Percentiles rank a stretch among this genome's conserved stretches.
These are phyloP conservation scores for Machimus rusticus DNA, from an alignment of 2,888 invertebrate genomes.

Conservation along the genomic window DNA sequence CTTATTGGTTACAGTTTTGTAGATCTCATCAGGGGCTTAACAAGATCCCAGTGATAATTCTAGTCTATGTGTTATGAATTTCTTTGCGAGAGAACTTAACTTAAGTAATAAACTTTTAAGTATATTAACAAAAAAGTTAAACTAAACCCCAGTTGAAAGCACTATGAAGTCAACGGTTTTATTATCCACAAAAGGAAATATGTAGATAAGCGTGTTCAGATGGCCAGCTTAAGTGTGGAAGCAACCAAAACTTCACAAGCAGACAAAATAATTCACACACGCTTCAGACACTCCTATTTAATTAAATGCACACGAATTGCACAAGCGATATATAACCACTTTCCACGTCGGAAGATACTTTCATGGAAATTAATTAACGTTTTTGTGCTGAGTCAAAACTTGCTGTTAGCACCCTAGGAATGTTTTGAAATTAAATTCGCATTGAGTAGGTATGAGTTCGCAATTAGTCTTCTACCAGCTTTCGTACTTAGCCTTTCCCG, in stretches of 20 bases:
- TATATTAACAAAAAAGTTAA: neutral
- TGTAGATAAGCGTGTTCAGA: neutral
- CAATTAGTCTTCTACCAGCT: neutral
- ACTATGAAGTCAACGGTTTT: neutral
- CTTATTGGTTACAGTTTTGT: no score
- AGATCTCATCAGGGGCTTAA: neutral
- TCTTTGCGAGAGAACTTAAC: neutral
- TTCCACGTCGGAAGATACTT: neutral
- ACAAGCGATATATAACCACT: neutral
- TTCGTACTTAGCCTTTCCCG: neutral
- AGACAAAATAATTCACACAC: constrained; percentile 44
- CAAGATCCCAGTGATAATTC: neutral
- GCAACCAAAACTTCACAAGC: neutral
- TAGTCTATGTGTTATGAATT: neutral
- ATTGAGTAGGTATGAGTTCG: neutral
- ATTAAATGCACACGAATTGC: constrained; percentile 44
- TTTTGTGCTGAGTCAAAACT: constrained; percentile 29
- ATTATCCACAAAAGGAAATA: neutral
- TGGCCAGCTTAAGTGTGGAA: neutral
- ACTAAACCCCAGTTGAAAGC: neutral
- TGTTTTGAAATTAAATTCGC: neutral
- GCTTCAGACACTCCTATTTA: constrained; percentile 43
- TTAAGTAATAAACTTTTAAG: neutral
- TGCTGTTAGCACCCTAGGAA: neutral
- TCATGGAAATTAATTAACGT: constrained; percentile 45